Percentiles rank a stretch among this genome's conserved stretches.
Evolutionary conservation across 2,797 vertebrate genomes (phyloP).

Genomic region (Acipenser ruthenus): DNA sequence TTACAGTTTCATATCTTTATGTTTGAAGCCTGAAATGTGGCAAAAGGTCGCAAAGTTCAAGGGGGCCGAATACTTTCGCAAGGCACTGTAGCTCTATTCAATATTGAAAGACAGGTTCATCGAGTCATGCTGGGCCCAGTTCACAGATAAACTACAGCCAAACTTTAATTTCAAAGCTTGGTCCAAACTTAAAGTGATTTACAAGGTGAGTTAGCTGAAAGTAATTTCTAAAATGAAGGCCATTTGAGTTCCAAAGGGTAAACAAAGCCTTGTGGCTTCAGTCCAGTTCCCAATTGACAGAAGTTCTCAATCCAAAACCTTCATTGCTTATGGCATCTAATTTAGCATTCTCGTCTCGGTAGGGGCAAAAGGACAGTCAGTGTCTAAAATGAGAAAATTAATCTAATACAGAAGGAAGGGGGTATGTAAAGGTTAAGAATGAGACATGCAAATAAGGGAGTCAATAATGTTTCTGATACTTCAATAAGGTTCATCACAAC

Average conservation of each 20-base stretch:
- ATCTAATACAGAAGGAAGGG: background rate
- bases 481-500: too few relatives aligned
- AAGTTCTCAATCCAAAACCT: background rate
- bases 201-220: background rate
- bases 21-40: too few relatives aligned
- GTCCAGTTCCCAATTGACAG: background rate
- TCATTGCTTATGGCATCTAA: background rate
- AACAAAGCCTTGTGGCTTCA: background rate
- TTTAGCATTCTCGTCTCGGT: background rate
- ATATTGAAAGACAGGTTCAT: too few relatives aligned
- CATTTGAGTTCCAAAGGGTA: background rate
- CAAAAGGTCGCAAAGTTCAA: too few relatives aligned
- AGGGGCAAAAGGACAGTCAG: background rate
- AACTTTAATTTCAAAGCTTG: background rate
- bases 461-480: background rate
- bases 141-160: too few relatives aligned
- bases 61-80: too few relatives aligned
- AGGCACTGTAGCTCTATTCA: too few relatives aligned
- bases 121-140: too few relatives aligned
- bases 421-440: background rate
- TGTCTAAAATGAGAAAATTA: background rate
- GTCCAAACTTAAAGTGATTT: background rate
- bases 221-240: background rate
- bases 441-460: background rate
- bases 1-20: too few relatives aligned